Base-by-base conservation (phyloP, 2,888 invertebrate genomes). In the Ashinkailepas kermadecensis region DNA sequence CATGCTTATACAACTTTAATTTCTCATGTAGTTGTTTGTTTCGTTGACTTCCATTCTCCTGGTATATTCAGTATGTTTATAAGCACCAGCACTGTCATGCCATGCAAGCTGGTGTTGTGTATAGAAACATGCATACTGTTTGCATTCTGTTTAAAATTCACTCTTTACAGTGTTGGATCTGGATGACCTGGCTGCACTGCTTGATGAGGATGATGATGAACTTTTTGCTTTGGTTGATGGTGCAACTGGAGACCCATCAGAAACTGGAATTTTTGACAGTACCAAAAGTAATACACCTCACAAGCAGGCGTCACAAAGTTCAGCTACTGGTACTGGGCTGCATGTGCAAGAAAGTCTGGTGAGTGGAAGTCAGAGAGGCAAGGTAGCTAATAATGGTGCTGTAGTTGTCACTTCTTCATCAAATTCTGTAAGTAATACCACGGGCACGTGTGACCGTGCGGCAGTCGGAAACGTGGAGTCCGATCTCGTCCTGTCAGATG, bases 191-290 rank as follows among this genome's bases (percentile, higher is more conserved):
- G 79, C 79, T n/a, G 79, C 79, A 15, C 18, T 79, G 0, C 79
- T 79, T 3, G 79, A 79, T 25, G 79, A 79, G n/a, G 79, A 79
- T 58, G 79, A 79, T 23, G 79, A 79, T 25, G 79, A 79, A 13
- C 13, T 79, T 8, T 23, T 59, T 23, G 57, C 79, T 13, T 12
- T 79, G 79, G 58, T 79, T 57, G 25, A 79, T 79, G 79, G 25
- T 58, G 23, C n/a, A 13, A 74, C 39, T 67, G 67, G 25, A 39
- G 39, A 39, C 39, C 4, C 39, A 39, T 39, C 39, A 54, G 74
- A 74, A 13, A 21, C 15, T 18, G 11, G 15, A 54, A 11, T 12
- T 9, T 25, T 6, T 13, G 70, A 23, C 23, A 15, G 25, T 12
- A 1, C 13, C 2, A 23, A 7, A 11, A n/a, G 18, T 15, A 18